Evolutionary conservation across 2,113 vertebrate species (phyloP), one percentile per base, ranked within the genome.

Genomic region (Monarcha castaneiventris): DNA sequence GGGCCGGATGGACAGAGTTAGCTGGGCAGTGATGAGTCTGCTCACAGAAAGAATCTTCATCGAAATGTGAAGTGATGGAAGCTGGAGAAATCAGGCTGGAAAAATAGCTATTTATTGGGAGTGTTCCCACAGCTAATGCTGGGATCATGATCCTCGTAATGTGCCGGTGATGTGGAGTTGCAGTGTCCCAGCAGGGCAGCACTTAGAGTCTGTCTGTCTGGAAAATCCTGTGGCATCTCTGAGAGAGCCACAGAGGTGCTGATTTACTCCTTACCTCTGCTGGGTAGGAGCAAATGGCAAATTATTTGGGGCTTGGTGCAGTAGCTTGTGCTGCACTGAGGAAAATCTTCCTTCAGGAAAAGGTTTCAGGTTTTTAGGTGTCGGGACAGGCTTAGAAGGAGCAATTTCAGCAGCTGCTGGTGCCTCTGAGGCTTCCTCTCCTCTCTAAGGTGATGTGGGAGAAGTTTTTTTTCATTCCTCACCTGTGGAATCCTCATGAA

Each of bases 141-240:
- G 55, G 87, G 62, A 80, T 87, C 9, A 0, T 0, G 19, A 27
- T 63, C 33, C 19, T 61, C 12, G 3, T 43, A 11, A 25, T 11
- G 55, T 74, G 55, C 32, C 0, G 0, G 41, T 71, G 86, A 11
- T 0, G 0, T 46, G 51, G 61, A 54, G 41, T 14, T 14, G 29
- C 48, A 3, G 18, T 27, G 71, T 79, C 85, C 44, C 62, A 64
- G 82, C 74, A n/a, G 82, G 66, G 22, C 84, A 64, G 43, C 77
- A 43, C 52, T 81, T 68, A 3, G 3, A 12, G 44, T 30, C 77
- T 84, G 41, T 49, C 81, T 49, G 37, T 55, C 61, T 51, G 56
- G 55, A 44, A 74, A 27, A 54, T 20, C 46, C 59, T 46, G 16
- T 16, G 16, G 37, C 58, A 16, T 80, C 75, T 61, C 44, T 72